These are phyloP conservation scores for Scopus umbretta DNA, from an alignment of 2,113 vertebrate species.

Conservation along the genomic window DNA sequence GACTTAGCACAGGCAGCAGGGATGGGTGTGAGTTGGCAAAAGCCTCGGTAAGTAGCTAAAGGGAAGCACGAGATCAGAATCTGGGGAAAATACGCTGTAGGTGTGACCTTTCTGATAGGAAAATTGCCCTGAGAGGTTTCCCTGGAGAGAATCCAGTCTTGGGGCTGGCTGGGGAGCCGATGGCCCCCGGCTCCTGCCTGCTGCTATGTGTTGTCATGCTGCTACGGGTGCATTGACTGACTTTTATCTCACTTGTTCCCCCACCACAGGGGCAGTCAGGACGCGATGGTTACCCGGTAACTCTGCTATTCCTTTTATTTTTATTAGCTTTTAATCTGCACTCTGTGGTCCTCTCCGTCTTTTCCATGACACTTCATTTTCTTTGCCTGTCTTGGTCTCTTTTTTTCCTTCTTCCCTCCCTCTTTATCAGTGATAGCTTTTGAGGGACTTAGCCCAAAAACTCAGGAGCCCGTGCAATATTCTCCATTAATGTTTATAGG, in stretches of 20 bases:
- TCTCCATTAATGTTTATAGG: background rate
- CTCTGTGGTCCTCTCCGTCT: background rate
- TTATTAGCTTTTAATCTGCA: background rate
- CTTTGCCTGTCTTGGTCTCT: background rate
- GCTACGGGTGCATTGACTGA: conserved; percentile 62
- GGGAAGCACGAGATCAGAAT: background rate
- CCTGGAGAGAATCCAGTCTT: background rate
- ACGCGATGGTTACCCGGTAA: conserved; percentile 99
- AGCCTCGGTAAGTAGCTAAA: background rate
- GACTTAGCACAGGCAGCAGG: background rate
- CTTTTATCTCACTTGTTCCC: conserved; percentile 76
- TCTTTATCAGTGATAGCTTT: background rate
- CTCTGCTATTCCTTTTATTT: conserved; percentile 65
- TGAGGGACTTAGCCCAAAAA: background rate
- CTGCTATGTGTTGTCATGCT: conserved; percentile 35
- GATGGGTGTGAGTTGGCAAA: background rate
- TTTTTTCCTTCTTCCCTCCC: background rate
- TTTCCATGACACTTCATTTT: background rate
- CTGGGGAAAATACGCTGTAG: rapidly evolving
- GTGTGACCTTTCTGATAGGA: background rate
- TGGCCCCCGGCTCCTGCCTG: background rate
- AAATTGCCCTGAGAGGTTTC: background rate
- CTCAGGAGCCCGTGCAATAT: background rate
- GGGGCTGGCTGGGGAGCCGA: background rate
- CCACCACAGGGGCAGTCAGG: conserved; percentile 92